Evolutionary conservation across 2,797 vertebrate species (phyloP).

Genomic region (Melopsittacus undulatus): DNA sequence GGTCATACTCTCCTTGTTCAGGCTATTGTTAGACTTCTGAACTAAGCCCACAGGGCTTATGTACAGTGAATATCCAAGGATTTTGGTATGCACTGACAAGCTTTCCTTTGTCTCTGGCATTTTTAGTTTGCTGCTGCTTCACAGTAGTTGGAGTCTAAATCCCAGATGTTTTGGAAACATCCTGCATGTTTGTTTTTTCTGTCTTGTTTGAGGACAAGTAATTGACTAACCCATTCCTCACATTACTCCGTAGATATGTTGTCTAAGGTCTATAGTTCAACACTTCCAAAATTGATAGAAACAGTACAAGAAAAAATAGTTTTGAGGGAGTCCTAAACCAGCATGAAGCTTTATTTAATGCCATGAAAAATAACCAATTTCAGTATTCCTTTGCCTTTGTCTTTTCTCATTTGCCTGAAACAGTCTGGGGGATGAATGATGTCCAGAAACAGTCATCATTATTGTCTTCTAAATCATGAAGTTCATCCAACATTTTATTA

Average conservation of each 20-base stretch:
- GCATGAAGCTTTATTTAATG: neutral
- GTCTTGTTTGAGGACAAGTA: neutral
- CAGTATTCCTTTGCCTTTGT: neutral
- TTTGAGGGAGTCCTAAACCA: neutral
- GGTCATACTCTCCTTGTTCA: neutral
- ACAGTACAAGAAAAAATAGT: neutral
- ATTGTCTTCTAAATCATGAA: neutral
- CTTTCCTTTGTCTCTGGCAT: neutral
- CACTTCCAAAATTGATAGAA: neutral
- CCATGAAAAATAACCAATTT: neutral
- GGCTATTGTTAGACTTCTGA: neutral
- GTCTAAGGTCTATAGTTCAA: neutral
- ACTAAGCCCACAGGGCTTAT: neutral
- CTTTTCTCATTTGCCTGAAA: neutral
- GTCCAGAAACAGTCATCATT: neutral
- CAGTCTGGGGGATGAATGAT: neutral
- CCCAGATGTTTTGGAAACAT: constrained; percentile 6
- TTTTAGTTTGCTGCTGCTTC: constrained; percentile 2
- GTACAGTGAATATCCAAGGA: neutral
- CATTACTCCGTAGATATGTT: neutral
- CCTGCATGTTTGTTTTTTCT: neutral
- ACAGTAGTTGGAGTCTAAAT: neutral
- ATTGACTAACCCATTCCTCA: neutral
- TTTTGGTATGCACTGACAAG: neutral
- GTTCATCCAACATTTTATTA: neutral